A percentile compares a stretch with the other conserved stretches of the same genome.
Conservation (phyloP, 2,797 vertebrate genomes). For the Mormyrus proboscirostris region DNA sequence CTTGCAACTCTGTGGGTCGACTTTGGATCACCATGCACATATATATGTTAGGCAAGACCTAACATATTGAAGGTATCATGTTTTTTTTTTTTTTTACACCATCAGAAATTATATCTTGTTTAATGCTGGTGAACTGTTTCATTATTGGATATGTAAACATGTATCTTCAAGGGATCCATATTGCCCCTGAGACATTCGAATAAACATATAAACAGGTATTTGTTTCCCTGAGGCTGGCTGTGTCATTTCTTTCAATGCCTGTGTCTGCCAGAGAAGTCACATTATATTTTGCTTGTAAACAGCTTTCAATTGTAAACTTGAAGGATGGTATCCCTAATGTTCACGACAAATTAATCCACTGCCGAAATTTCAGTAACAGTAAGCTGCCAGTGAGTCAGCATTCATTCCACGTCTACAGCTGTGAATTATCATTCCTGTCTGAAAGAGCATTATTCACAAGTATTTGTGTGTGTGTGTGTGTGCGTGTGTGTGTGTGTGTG, state of each 20-base stretch:
- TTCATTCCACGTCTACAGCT: constrained; percentile 63
- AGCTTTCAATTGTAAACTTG: constrained; percentile 59
- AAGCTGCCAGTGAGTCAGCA: constrained; percentile 63
- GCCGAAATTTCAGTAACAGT: constrained; percentile 63
- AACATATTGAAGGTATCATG: neutral
- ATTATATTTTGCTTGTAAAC: neutral
- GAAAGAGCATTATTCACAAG: constrained; percentile 16
- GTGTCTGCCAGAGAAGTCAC: constrained; percentile 32
- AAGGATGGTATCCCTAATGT: constrained; percentile 73
- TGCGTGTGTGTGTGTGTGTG: neutral
- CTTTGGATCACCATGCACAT: neutral
- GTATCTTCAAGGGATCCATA: neutral
- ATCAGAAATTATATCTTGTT: neutral
- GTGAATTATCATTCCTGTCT: constrained; percentile 54
- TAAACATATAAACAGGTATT: constrained; percentile 55
- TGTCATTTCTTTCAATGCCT: constrained; percentile 33
- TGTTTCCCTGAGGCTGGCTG: constrained; percentile 48
- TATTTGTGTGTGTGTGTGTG: neutral
- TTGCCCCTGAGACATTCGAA: constrained; percentile 38
- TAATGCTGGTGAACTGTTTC: neutral
- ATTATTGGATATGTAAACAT: neutral
- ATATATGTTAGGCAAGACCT: neutral
- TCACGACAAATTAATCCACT: constrained; percentile 75
- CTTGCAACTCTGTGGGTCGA: neutral
- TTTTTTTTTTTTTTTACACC: neutral